Evolutionary conservation across 2,888 invertebrate genomes (phyloP), one percentile per base, ranked within the genome.

Genomic region (Oscheius myriophilus): DNA sequence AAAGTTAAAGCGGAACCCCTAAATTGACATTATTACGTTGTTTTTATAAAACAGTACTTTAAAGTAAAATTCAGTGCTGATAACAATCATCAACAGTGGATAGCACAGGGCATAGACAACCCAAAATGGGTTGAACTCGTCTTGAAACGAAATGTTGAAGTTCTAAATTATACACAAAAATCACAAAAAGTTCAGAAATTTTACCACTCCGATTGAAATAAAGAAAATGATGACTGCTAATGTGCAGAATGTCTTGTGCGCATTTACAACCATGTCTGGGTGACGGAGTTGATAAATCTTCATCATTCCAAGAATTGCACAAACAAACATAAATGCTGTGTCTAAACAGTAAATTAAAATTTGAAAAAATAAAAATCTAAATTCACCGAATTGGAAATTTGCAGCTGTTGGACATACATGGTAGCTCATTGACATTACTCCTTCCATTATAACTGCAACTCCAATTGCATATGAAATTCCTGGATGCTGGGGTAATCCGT

Each of bases 261-360:
- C 86, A 84, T 91, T 91, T 6, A 93, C 93, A 85, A 92, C 93
- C 75, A 94, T 92, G 87, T 94, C 94, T 0, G 94, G 93, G 87
- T 94, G 94, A 0, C 94, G 89, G 57, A 91, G 92, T 88, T 94
- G 93, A 87, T 94, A 94, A 78, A 94, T 90, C 88, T 93, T 93
- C 62, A 94, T 90, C 91, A 94, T 93, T 82, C 92, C 92, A 62
- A 95, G 88, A 67, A 93, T 92, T 0, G 93, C 91, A 83, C 93
- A 93, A 78, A 94, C 92, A 87, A 94, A 95, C 94, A 95, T 95
- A 87, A 94, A 94, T 78, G 93, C 92, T 0, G 94, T 93, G 87
- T 94, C 94, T 94, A 89, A 39, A 90, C 89, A 89, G 67, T 21
- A 25, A 21, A 23, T n/a, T 9, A 23, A 9, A 42, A 39, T 18